Evolutionary conservation across 2,888 invertebrate species (phyloP), one percentile per base, ranked within the genome.

Genomic region (Pteria penguin): DNA sequence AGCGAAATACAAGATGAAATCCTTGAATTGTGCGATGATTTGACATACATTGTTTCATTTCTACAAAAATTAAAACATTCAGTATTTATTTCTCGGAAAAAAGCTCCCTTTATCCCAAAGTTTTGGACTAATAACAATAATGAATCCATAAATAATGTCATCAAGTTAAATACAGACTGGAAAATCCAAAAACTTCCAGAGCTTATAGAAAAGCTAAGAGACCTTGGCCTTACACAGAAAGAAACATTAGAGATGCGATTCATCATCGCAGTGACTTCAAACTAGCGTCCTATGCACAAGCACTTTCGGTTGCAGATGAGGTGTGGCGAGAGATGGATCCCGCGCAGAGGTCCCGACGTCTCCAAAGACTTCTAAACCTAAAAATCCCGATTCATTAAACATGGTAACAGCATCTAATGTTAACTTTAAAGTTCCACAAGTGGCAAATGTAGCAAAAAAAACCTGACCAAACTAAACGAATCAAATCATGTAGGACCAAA

Each of bases 91-190:
- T n/a, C n/a, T n/a, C 55, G 32, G 18, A 22, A 57, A 24, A n/a
- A 11, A 14, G 5, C n/a, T 8, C 22, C 29, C 18, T 32, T 32
- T 0, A 68, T 68, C 27, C 57, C 68, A 1, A 31, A 29, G n/a
- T n/a, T 57, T 11, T 57, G 57, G 68, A 68, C 55, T 8, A 68
- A 68, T 33, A 68, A 68, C 57, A 68, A 68, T n/a, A 57, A 36
- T 2, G 68, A 68, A 57, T 68, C 58, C 4, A 33, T 55, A 22
- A 68, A 68, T 36, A 57, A 57, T 24, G 31, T 33, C 2, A 68
- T 68, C 18, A 68, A 68, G 22, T 31, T 67, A 18, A n/a, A 55
- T 32, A 55, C 55, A 27, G 67, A 67, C 22, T 67, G 67, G 55
- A 67, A 31, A 55, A 55, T 54, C 4, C 5, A 5, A 27, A 63